Base-by-base conservation (phyloP, 2,888 invertebrate species). In the Sinelater perroti region DNA sequence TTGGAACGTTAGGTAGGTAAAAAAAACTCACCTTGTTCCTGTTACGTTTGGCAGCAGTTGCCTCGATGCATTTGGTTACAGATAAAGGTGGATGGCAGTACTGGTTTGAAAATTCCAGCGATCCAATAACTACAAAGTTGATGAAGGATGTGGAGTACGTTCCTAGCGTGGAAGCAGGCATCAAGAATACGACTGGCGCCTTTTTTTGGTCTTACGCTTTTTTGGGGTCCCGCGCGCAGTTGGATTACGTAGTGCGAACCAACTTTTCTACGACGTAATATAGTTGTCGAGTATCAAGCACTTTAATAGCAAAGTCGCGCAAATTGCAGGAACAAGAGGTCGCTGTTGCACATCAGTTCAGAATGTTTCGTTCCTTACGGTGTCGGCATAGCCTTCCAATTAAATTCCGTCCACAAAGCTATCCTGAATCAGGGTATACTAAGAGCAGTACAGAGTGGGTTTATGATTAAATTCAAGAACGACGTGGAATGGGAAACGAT, bases 151-250 rank as follows among this genome's bases (percentile, higher is more conserved):
- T 90, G 57, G 89, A 91, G 71, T 81, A 86, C 10, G 87, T 92
- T 1, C 81, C 86, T 0, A 81, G 82, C 42, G 78, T 91, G 1
- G 82, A 84, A 64, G 82, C 86, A 7, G 92, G 91, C 0, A 82
- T 93, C 3, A 83, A 82, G 44, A 90, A 91, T 72, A 87, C 87
- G 0, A 89, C 90, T 0, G 84, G 84, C 64, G 88, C 89, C 2
- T 89, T 88, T 70, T 89, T 90, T 69, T 89, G 89, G 87, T 86
- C 88, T 0, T 90, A 91, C 68, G 89, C 91, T 0, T 91, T 90
- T 70, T 76, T 92, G 1, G 90, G 89, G 6, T 91, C 91, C 0
- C 79, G 80, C 64, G 83, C 86, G n/a, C 85, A 88, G 67, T 78
- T 92, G 8, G 86, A 88, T 68, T 90, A 88, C 70, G 82, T 90